Evolutionary conservation across 35 echinoderm and acorn worm genomes (phyloP), one percentile per base, ranked within the genome.

Genomic region (Heliocidaris erythrogramma): DNA sequence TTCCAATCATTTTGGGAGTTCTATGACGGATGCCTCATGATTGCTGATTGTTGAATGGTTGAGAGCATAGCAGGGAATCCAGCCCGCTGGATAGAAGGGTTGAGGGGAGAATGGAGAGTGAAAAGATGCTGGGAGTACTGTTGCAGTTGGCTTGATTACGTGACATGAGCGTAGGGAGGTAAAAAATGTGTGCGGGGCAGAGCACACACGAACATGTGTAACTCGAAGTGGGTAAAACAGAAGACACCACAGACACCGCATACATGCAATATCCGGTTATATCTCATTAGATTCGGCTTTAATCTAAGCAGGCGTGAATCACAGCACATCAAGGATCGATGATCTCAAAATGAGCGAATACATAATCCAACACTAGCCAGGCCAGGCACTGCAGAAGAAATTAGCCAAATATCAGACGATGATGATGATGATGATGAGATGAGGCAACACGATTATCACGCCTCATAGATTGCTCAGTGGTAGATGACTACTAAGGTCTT

Each of bases 181-280:
- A n/a, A n/a, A 78, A 78, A 78, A 78, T 78, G 65, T 78, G 65
- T 78, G 65, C 27, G 65, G 65, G 65, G 17, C 5, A 78, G 65
- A 78, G 65, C 65, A 78, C 27, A 78, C 65, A 78, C 18, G 65
- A 78, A 78, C 65, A n/a, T n/a, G 65, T 7, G 21, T 7, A 78
- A 78, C 65, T n/a, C 27, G 65, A 78, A 78, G 65, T 78, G 65
- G 65, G 65, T 78, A 78, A 78, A 78, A 78, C 65, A 78, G 65
- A 78, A 78, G 65, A 78, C 65, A 56, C 52, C 52, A 56, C 14
- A 56, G 65, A 78, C 65, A 78, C 65, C 18, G 65, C 65, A 78
- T 78, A 78, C 65, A 78, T 78, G 65, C 65, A 78, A 78, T 78
- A 78, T 78, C 65, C 65, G 65, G 65, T 78, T 78, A 78, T 78